Conservation (phyloP, 2,888 invertebrate species). For the Camponotus fellah region DNA sequence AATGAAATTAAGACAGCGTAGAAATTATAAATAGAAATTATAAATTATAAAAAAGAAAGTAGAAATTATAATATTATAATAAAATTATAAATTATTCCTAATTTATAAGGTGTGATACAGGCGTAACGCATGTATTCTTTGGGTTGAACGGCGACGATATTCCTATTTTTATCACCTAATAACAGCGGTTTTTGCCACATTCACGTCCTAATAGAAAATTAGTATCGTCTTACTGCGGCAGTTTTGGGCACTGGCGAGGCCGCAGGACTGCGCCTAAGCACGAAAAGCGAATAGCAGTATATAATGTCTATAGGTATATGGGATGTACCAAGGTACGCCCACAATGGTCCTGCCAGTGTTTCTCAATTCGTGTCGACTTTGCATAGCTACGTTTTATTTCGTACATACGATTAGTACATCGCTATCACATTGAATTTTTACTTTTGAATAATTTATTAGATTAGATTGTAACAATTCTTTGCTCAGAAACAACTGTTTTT, state of each 20-base stretch:
- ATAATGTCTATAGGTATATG: conserved; percentile 81
- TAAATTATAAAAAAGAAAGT: too few species aligned
- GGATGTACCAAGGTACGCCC: conserved; percentile 84
- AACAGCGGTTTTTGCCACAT: conserved; percentile 74
- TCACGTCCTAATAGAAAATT: conserved; percentile 81
- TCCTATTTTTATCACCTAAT: conserved; percentile 74
- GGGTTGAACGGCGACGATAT: conserved; percentile 45
- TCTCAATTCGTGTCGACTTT: conserved; percentile 76
- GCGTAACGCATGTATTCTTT: conserved; percentile 12
- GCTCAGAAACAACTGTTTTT: not conserved
- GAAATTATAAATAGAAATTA: too few species aligned
- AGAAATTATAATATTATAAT: too few species aligned
- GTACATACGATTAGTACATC: not conserved
- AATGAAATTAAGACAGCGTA: not conserved
- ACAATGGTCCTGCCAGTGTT: conserved; percentile 82
- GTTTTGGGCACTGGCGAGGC: conserved; percentile 73
- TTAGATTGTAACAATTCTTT: not conserved
- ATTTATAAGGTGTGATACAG: not conserved
- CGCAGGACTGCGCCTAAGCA: conserved; percentile 82
- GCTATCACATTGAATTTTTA: not conserved
- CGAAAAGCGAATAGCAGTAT: conserved; percentile 82
- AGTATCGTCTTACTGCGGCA: conserved; percentile 81
- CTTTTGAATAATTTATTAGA: not conserved
- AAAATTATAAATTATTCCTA: not conserved
- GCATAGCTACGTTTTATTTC: not conserved